Percentiles rank a stretch among this genome's conserved stretches.
phyloP scores from a whole-genome alignment of 2,797 vertebrate species.

The Tauraco hartlaubi region DNA sequence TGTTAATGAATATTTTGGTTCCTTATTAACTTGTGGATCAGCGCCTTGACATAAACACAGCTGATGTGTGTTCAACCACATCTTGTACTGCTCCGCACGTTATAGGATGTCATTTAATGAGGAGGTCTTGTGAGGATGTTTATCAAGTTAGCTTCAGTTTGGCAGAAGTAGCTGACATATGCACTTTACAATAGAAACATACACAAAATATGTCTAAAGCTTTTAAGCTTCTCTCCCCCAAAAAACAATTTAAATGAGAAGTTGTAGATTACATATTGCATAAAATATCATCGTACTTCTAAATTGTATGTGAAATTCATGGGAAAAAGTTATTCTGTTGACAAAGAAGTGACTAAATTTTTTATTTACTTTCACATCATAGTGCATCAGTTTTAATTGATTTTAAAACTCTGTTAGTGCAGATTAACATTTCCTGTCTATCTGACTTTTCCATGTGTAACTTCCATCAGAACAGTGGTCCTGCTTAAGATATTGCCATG shows the following conservation, averaged over 20 bases:
- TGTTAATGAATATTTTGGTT: slow-evolving; percentile 65
- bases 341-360: not conserved
- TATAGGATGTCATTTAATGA: not conserved
- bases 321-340: not conserved
- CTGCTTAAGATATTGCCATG: not conserved
- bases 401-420: not conserved
- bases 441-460: not conserved
- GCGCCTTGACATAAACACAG: slow-evolving; percentile 52
- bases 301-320: not conserved
- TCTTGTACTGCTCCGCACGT: not conserved
- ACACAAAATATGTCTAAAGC: not conserved
- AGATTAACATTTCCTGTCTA: not conserved
- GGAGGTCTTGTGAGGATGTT: slow-evolving; percentile 25
- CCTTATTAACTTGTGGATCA: slow-evolving; percentile 46
- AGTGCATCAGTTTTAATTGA: not conserved
- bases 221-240: not conserved
- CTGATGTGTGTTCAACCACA: slow-evolving; percentile 46
- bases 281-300: not conserved
- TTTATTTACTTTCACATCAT: not conserved
- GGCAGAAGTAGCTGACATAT: slow-evolving; percentile 1
- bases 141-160: slow-evolving; percentile 13
- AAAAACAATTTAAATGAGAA: not conserved
- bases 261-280: not conserved
- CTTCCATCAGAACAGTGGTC: not conserved
- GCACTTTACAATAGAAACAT: not conserved